Conservation (phyloP, 1,140 invertebrate genomes). For the Meloidogyne hapla region DNA sequence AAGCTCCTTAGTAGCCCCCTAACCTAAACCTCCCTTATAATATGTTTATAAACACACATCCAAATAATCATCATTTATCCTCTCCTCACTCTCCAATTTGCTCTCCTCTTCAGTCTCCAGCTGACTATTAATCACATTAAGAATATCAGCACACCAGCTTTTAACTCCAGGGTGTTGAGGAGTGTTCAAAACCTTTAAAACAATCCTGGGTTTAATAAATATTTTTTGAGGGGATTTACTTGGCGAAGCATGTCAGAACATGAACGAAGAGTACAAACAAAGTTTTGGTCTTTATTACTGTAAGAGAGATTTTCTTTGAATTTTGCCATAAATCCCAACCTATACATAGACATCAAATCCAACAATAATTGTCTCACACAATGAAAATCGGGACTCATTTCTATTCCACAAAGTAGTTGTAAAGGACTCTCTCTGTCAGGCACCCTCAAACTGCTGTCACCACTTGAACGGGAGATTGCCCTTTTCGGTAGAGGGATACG, state of each 20-base stretch:
- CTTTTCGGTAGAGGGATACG: constrained; percentile 61
- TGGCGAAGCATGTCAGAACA: constrained; percentile 57
- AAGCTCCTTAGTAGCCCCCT: no score
- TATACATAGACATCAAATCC: constrained; percentile 57
- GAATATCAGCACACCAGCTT: constrained; percentile 62
- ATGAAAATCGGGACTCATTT: constrained; percentile 64
- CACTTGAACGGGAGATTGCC: constrained; percentile 61
- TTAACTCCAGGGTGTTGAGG: constrained; percentile 62
- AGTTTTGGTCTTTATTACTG: constrained; percentile 53
- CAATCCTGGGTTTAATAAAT: neutral
- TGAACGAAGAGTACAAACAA: constrained; percentile 59
- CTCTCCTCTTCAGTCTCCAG: constrained; percentile 59
- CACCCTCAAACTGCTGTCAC: constrained; percentile 57
- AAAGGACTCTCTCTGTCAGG: constrained; percentile 60
- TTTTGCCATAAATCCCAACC: neutral
- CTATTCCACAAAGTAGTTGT: constrained; percentile 57
- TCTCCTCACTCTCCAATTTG: constrained; percentile 57
- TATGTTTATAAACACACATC: constrained; percentile 53
- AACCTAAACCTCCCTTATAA: constrained; percentile 14
- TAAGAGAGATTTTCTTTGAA: neutral
- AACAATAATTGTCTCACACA: constrained; percentile 62
- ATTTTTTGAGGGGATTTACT: neutral
- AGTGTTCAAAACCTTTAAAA: constrained; percentile 55
- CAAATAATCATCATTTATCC: constrained; percentile 63
- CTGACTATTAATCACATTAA: constrained; percentile 58